These are phyloP conservation scores for Oscheius onirici DNA, from an alignment of 2,888 invertebrate species.

Conservation along the genomic window DNA sequence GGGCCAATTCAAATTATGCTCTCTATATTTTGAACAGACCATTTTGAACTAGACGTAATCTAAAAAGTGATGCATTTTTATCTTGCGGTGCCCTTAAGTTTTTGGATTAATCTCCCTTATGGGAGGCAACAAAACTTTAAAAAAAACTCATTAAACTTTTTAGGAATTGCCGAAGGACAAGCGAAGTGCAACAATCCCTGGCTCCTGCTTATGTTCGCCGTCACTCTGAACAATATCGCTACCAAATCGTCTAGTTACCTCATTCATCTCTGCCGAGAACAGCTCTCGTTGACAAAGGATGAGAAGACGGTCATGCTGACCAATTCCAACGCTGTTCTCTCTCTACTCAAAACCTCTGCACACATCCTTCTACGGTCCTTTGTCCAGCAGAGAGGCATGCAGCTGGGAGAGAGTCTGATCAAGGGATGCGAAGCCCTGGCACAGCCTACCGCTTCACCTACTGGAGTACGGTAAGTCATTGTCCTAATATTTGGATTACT, in stretches of 20 bases:
- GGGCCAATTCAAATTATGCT: too few species aligned
- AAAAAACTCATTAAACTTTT: neutral
- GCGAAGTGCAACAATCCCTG: slow-evolving; percentile 41
- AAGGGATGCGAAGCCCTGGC: slow-evolving; percentile 42
- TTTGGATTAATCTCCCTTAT: too few species aligned
- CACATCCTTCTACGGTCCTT: slow-evolving; percentile 53
- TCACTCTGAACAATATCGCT: slow-evolving; percentile 55
- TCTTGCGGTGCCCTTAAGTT: too few species aligned
- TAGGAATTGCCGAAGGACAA: slow-evolving; percentile 42
- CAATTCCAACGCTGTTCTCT: slow-evolving; percentile 30
- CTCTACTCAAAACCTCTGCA: slow-evolving; percentile 44
- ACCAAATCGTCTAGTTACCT: slow-evolving; percentile 64
- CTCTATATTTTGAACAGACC: too few species aligned
- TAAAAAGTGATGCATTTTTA: too few species aligned
- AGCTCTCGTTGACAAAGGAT: slow-evolving; percentile 51
- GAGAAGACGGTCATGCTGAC: slow-evolving; percentile 20
- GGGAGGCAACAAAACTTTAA: neutral
- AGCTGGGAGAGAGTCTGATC: slow-evolving; percentile 48
- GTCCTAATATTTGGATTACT: too few species aligned
- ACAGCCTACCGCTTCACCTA: slow-evolving; percentile 46
- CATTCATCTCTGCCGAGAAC: slow-evolving; percentile 68
- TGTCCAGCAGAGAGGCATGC: slow-evolving; percentile 53
- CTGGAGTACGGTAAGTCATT: slow-evolving; percentile 33
- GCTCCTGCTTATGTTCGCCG: slow-evolving; percentile 52
- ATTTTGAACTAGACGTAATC: too few species aligned